Conservation (phyloP, 2,888 invertebrate genomes). For the Liodrosophila aerea region DNA sequence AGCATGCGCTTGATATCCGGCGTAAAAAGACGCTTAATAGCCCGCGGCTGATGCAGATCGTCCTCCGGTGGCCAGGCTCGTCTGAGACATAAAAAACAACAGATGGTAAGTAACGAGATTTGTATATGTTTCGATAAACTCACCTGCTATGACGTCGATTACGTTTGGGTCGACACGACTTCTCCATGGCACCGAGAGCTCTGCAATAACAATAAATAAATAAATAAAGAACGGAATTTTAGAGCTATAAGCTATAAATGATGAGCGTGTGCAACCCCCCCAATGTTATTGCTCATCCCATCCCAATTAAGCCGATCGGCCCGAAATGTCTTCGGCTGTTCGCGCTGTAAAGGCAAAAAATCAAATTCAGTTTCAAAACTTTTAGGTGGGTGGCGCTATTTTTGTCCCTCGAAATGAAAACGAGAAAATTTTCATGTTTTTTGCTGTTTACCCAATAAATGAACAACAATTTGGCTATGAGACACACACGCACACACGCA, state of each 20-base stretch:
- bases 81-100: conserved; percentile 50
- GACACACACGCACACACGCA: conserved; percentile 18
- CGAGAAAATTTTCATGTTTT: conserved; percentile 66
- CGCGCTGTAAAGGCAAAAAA: conserved; percentile 51
- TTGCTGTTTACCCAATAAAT: conserved; percentile 58
- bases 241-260: conserved; percentile 11
- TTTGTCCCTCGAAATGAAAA: conserved; percentile 47
- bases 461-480: conserved; percentile 46
- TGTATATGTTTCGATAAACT: not conserved
- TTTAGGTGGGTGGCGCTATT: conserved; percentile 72
- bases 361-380: conserved; percentile 56
- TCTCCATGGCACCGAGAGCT: conserved; percentile 48
- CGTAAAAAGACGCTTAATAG: conserved; percentile 89
- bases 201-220: conserved; percentile 29
- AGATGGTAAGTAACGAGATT: not conserved
- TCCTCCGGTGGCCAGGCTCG: conserved; percentile 81
- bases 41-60: conserved; percentile 85
- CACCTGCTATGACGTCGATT: conserved; percentile 89
- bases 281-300: conserved; percentile 44
- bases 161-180: conserved; percentile 85
- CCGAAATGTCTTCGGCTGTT: conserved; percentile 20
- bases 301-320: conserved; percentile 55
- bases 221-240: conserved; percentile 8
- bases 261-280: conserved; percentile 1
- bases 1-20: conserved; percentile 90